Evolutionary conservation across 2,113 vertebrate species (phyloP), one percentile per base, ranked within the genome.

Genomic region (Corydoras sp.): DNA sequence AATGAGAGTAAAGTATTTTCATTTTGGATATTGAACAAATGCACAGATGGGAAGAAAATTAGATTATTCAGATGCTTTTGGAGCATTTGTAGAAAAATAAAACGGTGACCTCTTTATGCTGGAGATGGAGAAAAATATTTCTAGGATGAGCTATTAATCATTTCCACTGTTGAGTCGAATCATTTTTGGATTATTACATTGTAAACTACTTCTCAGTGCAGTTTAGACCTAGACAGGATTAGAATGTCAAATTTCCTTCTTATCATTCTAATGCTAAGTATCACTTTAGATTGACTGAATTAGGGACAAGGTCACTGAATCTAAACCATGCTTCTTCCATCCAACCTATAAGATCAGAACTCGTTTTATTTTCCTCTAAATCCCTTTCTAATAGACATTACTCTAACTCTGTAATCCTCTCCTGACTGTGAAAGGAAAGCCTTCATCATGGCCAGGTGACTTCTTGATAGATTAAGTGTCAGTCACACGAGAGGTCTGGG

Each of bases 1-100:
- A 65, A 75, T 59, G 60, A 30, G 72, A 63, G 5, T 67, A 30
- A 75, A 79, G 65, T 69, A 72, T 79, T 78, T 72, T 70, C 73
- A 69, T 67, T 72, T 65, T 24, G 51, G 62, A 62, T 72, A 75
- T 54, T 75, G 60, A 72, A 75, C 59, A 64, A 75, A 72, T 62
- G 58, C 29, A 24, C 14, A 65, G 60, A 62, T 50, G 62, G 69
- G 15, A 13, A 24, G 11, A 43, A 43, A 50, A 49, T 24, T 12
- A 65, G 56, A 76, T 49, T 65, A 59, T 69, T 75, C 24, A 65
- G 32, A 54, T 66, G 14, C 24, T 60, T 78, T 56, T 55, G 12
- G 11, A 51, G 51, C 54, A 35, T 50, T 14, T 43, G 58, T 50
- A 58, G 49, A 43, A 64, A 75, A 74, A 75, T 51, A 12, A 24